Conservation (phyloP, 2,888 invertebrate species). For the Apotomis betuletana region DNA sequence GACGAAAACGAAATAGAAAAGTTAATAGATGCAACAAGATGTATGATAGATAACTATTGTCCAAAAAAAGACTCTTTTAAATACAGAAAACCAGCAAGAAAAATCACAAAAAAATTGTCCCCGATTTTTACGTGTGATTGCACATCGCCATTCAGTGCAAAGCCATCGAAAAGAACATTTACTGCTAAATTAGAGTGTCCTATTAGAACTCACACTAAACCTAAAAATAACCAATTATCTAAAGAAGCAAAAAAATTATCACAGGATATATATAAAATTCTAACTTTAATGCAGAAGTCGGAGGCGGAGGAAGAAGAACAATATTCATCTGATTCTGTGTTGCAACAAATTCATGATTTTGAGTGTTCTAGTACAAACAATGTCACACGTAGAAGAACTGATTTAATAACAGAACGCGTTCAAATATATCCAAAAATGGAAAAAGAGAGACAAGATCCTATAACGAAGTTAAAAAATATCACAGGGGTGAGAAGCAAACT, state of each 20-base stretch:
- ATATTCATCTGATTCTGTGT: conserved; percentile 67
- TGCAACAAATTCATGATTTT: conserved; percentile 69
- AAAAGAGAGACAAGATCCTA: not conserved
- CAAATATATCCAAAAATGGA: conserved; percentile 2
- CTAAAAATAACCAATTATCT: not conserved
- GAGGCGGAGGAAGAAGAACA: conserved; percentile 35
- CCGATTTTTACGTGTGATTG: conserved; percentile 63
- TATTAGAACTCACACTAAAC: not conserved
- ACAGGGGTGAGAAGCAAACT: conserved; percentile 12
- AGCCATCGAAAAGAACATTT: not conserved
- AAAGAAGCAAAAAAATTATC: conserved; percentile 17
- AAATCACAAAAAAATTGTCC: conserved; percentile 62
- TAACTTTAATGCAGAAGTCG: conserved; percentile 10
- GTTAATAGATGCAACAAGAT: not conserved
- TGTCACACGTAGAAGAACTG: not conserved
- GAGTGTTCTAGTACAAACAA: conserved; percentile 56
- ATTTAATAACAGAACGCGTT: conserved; percentile 11
- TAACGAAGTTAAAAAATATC: conserved; percentile 4
- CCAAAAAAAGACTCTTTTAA: not conserved
- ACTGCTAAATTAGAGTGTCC: not conserved
- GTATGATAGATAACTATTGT: not conserved
- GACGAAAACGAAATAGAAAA: conserved; percentile 50
- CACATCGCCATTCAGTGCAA: conserved; percentile 41
- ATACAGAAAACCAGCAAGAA: conserved; percentile 50
- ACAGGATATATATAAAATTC: conserved; percentile 9